Evolutionary conservation across 2,797 vertebrate species (phyloP).

Genomic region (Sebastes itinus): DNA sequence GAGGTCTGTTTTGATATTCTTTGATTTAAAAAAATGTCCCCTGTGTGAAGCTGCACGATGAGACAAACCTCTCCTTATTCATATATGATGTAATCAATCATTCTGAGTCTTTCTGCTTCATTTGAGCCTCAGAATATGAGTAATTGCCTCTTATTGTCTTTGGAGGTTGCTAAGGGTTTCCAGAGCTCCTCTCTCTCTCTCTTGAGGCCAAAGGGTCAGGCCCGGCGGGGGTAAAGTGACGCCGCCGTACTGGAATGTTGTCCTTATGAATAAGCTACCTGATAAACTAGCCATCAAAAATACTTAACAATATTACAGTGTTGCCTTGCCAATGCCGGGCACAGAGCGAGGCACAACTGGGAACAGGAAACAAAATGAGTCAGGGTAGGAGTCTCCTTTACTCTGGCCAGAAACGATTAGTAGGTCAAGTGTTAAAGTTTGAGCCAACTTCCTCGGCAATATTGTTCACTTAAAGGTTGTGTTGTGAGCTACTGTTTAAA

Average conservation of each 20-base stretch:
- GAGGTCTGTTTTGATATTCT: constrained; percentile 15
- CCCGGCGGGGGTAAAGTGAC: constrained; percentile 62
- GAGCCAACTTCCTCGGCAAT: background rate
- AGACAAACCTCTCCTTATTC: constrained; percentile 37
- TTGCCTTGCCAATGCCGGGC: background rate
- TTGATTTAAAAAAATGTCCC: constrained; percentile 9
- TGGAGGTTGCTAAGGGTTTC: constrained; percentile 72
- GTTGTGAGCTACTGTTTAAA: background rate
- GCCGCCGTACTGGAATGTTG: constrained; percentile 59
- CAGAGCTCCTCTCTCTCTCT: constrained; percentile 35
- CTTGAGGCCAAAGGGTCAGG: constrained; percentile 66
- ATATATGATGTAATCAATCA: constrained; percentile 66
- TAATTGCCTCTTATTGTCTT: constrained; percentile 72
- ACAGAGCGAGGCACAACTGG: background rate
- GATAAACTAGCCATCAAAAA: constrained; percentile 39
- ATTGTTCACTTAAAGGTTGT: background rate
- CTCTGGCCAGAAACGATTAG: background rate
- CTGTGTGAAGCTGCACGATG: constrained; percentile 33
- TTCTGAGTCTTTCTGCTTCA: constrained; percentile 61
- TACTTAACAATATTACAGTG: constrained; percentile 21
- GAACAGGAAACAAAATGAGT: constrained; percentile 2
- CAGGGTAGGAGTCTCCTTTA: background rate
- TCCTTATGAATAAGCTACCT: constrained; percentile 57
- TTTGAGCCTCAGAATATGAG: constrained; percentile 72
- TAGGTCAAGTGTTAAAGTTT: background rate